A percentile compares a stretch with the other conserved stretches of the same genome.
These are phyloP conservation scores for Dichetophora obliterata DNA, from an alignment of 2,888 invertebrate genomes.

Conservation along the genomic window DNA sequence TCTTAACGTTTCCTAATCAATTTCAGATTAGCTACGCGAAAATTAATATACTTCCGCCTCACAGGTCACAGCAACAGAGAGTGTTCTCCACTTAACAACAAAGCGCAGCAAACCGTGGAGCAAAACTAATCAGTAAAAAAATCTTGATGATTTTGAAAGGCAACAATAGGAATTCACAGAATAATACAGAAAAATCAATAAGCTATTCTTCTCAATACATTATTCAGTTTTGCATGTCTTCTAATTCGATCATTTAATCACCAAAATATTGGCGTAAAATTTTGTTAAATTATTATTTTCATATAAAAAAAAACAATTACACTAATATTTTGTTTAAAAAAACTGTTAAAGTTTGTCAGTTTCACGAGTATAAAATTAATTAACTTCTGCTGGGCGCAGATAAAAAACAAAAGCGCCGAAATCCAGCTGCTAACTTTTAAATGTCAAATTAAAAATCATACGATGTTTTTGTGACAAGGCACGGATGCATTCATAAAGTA, in stretches of 20 bases:
- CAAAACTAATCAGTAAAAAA: neutral
- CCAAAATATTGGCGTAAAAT: no score
- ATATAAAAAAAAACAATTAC: neutral
- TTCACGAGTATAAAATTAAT: no score
- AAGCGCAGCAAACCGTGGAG: no score
- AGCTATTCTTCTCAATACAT: neutral
- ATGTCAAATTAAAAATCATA: constrained; percentile 10
- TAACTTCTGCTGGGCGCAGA: no score
- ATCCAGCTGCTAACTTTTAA: neutral
- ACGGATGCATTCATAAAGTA: neutral
- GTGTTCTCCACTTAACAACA: no score
- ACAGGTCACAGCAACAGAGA: no score
- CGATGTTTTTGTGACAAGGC: neutral
- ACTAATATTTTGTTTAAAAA: neutral
- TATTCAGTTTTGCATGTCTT: neutral
- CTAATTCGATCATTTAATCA: no score
- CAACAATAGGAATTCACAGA: neutral
- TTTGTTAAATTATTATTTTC: neutral
- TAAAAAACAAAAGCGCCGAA: no score
- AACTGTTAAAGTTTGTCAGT: neutral
- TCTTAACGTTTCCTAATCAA: neutral
- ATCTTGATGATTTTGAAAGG: neutral
- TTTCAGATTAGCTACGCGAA: neutral
- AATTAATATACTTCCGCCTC: neutral
- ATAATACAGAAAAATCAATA: constrained; percentile 1